Base-by-base conservation (phyloP, 2,888 invertebrate genomes). In the Galerucella nymphaeae region DNA sequence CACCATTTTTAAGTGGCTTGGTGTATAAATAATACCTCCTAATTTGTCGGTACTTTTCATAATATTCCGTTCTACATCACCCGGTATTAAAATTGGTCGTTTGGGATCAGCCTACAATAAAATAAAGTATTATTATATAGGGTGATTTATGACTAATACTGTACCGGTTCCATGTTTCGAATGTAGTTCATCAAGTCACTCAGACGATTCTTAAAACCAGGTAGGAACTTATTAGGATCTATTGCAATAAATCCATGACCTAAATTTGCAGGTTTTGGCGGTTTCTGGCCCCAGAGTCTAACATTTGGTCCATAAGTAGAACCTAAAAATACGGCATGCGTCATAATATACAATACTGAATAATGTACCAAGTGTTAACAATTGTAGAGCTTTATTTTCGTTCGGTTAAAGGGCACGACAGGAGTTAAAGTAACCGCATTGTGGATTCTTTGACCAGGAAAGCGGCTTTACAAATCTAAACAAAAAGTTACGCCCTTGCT, bases 221-320 rank as follows among this genome's bases (percentile, higher is more conserved):
- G 91, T 0, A 92, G 94, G 86, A 97, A 97, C 79, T 90, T 91
- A n/a, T 90, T 89, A 0, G 96, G 96, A 88, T 97, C 90, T 8
- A 97, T 89, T 0, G 95, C 97, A 66, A 97, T 90, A 84, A 97
- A 97, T 80, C 95, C 94, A 76, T 97, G 97, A 0, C 96, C 96
- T 77, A 97, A 85, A 85, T 97, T 90, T 0, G 97, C 96, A 0
- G 90, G 88, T 0, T 41, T 42, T 1, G 0, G 90, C 71, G 45
- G 18, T 18, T 64, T 57, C 0, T 89, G 88, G 3, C 83, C 83
- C 97, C 97, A 97, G 68, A 90, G 89, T 1, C 97, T 89, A 9
- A 98, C 88, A 80, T 94, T 90, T 23, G 93, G 93, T 0, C 95
- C 96, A 82, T 91, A 95, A 8, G 70, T 64, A 10, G 83, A 74